Conservation (phyloP, 2,888 invertebrate genomes). For the Coremacera marginata region DNA sequence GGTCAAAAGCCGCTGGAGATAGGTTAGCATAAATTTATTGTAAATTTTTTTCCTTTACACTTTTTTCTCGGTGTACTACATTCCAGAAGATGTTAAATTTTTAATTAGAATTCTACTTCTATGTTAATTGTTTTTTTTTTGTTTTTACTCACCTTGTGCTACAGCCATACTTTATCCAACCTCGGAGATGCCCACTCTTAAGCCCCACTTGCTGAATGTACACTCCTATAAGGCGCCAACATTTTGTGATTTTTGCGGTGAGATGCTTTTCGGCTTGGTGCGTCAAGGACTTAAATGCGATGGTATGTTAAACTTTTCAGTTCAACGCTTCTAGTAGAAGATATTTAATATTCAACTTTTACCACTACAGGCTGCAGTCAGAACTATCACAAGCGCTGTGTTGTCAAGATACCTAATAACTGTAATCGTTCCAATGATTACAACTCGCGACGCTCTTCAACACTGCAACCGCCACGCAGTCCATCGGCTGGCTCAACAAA, state of each 20-base stretch:
- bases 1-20: too few relatives aligned
- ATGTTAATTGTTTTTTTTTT: too few relatives aligned
- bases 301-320: constrained; percentile 74
- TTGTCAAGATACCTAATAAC: constrained; percentile 97
- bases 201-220: constrained; percentile 93
- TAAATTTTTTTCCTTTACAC: too few relatives aligned
- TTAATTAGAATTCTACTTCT: neutral
- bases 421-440: constrained; percentile 76
- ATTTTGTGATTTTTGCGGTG: constrained; percentile 99
- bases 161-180: constrained; percentile 68
- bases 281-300: constrained; percentile 99
- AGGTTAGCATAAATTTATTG: too few relatives aligned
- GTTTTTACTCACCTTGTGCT: constrained; percentile 28
- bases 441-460: constrained; percentile 68
- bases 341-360: neutral
- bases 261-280: constrained; percentile 98
- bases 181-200: constrained; percentile 74
- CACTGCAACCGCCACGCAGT: constrained; percentile 72
- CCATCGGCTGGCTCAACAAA: constrained; percentile 81
- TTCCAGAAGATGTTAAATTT: neutral
- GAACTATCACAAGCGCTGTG: constrained; percentile 98
- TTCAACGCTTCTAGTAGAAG: neutral
- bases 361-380: constrained; percentile 88
- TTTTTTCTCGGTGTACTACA: too few relatives aligned
- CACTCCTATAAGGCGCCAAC: constrained; percentile 99